A percentile compares a stretch with the other conserved stretches of the same genome.
Conservation (phyloP, 2,113 vertebrate genomes). For the Entomyzon cyanotis region DNA sequence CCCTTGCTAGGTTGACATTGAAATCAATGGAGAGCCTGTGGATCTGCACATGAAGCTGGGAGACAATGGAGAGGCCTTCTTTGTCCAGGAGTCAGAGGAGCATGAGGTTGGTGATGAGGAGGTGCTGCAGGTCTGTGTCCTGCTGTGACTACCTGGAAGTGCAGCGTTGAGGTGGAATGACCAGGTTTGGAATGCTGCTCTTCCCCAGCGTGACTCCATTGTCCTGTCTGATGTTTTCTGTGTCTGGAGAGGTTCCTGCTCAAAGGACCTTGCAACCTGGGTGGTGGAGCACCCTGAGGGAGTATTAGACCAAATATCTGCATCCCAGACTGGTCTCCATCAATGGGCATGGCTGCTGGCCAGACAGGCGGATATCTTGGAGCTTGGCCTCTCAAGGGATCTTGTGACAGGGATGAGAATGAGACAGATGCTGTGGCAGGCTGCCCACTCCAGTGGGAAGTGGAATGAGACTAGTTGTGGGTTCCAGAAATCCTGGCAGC, state of each 20-base stretch:
- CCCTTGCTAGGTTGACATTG: constrained; percentile 87
- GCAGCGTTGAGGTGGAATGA: neutral
- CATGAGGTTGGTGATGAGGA: constrained; percentile 71
- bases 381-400: neutral
- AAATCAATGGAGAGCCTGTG: constrained; percentile 90
- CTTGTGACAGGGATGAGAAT: neutral
- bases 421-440: neutral
- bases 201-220: neutral
- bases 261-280: neutral
- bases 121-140: constrained; percentile 42
- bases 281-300: neutral
- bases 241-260: neutral
- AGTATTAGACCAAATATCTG: neutral
- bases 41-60: constrained; percentile 95
- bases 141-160: neutral
- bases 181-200: neutral
- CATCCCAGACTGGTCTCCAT: neutral
- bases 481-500: neutral
- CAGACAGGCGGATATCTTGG: neutral
- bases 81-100: constrained; percentile 85
- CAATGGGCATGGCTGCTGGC: neutral
- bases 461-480: neutral
- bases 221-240: neutral
- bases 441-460: neutral
- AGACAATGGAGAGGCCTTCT: constrained; percentile 95